A percentile compares a stretch with the other conserved stretches of the same genome.
Conservation (phyloP, 2,888 invertebrate species). For the Hoplodrina ambigua region DNA sequence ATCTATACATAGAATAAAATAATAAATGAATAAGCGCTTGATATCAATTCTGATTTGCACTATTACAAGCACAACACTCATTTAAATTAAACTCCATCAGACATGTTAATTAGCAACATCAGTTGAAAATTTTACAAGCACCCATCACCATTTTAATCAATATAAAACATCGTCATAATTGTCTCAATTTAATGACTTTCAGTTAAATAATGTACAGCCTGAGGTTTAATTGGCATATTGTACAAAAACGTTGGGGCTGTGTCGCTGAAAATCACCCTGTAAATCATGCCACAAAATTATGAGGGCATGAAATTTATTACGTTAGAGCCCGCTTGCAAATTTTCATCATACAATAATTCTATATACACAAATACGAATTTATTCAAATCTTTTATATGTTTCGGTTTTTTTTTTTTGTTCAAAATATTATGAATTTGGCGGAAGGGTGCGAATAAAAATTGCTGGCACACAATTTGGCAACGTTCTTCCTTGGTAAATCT, state of each 20-base stretch:
- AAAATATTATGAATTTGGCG: slow-evolving; percentile 33
- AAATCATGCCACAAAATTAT: slow-evolving; percentile 86
- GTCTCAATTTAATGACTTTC: slow-evolving; percentile 60
- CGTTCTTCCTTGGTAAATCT: slow-evolving; percentile 14
- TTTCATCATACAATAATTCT: slow-evolving; percentile 82
- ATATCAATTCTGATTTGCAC: background rate
- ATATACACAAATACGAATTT: slow-evolving; percentile 77
- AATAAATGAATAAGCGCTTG: background rate
- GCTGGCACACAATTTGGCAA: slow-evolving; percentile 48
- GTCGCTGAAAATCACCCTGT: slow-evolving; percentile 79
- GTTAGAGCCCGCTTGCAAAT: slow-evolving; percentile 84
- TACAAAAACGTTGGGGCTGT: slow-evolving; percentile 73
- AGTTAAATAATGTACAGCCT: slow-evolving; percentile 64
- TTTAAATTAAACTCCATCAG: slow-evolving; percentile 1
- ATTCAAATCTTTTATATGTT: slow-evolving; percentile 69
- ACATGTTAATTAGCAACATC: slow-evolving; percentile 37
- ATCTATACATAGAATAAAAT: no score
- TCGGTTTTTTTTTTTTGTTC: slow-evolving; percentile 58
- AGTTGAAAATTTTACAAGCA: slow-evolving; percentile 28
- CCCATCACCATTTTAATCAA: slow-evolving; percentile 53
- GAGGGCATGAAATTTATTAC: slow-evolving; percentile 87
- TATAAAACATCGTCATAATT: slow-evolving; percentile 54
- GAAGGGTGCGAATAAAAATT: slow-evolving; percentile 44
- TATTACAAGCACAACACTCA: background rate
- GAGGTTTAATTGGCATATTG: slow-evolving; percentile 80